Percentiles rank a stretch among this genome's conserved stretches.
Conservation (phyloP, 2,113 vertebrate genomes). For the Lota lota region DNA sequence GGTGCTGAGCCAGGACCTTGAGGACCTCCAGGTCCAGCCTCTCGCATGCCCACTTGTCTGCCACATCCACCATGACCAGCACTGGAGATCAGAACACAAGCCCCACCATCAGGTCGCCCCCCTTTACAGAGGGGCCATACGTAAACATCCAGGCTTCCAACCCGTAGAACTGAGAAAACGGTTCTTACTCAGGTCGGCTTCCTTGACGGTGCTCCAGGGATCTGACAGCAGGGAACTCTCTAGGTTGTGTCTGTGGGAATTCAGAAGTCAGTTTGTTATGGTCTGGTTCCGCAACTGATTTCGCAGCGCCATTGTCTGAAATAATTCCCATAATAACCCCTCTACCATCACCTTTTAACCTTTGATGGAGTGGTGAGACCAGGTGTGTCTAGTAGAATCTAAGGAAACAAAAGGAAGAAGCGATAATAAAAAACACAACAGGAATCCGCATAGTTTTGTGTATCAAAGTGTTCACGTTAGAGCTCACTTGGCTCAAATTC, state of each 20-base stretch:
- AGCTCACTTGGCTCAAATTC: neutral
- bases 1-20: conserved; percentile 76
- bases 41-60: conserved; percentile 82
- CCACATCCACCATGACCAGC: conserved; percentile 86
- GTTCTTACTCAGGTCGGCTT: conserved; percentile 82
- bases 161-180: no score
- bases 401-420: conserved; percentile 13
- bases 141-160: neutral
- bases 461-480: neutral
- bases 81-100: conserved; percentile 67
- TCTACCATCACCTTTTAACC: conserved; percentile 80
- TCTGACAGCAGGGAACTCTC: conserved; percentile 83
- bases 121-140: neutral
- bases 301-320: neutral
- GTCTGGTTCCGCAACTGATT: neutral
- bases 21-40: conserved; percentile 81
- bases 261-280: neutral
- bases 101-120: neutral
- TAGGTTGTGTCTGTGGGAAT: conserved; percentile 82
- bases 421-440: no score
- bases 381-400: conserved; percentile 94
- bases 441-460: neutral
- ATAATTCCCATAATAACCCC: no score
- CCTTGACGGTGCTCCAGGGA: conserved; percentile 82
- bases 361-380: conserved; percentile 82